Conservation (phyloP, 2,888 invertebrate species). For the Drosophila nr. perissopoda region DNA sequence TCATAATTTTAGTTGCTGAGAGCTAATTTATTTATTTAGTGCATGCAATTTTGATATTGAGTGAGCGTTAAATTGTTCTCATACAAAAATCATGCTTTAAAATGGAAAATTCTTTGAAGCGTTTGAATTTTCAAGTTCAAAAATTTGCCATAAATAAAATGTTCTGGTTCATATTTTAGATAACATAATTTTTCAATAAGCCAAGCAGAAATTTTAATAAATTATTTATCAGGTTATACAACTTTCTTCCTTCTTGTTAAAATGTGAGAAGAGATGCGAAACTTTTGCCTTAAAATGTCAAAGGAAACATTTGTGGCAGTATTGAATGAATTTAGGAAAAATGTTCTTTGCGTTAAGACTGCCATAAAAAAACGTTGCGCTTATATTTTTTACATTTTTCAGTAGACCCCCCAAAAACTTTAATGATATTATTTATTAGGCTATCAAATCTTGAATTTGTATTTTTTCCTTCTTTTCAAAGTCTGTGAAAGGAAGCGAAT, state of each 20-base stretch:
- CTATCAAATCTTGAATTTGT: not conserved
- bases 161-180: not conserved
- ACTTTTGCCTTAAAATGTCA: not conserved
- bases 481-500: not conserved
- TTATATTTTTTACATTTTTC: not conserved
- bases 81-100: not conserved
- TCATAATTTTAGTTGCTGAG: slow-evolving; percentile 15
- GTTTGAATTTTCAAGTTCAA: not conserved
- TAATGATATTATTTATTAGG: not conserved
- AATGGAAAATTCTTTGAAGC: not conserved
- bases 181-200: not conserved
- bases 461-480: not conserved
- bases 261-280: not conserved
- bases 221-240: not conserved
- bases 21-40: slow-evolving; percentile 27
- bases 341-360: not conserved
- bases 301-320: not conserved
- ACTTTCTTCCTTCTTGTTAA: not conserved
- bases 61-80: slow-evolving; percentile 2
- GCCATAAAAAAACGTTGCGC: not conserved
- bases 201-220: not conserved
- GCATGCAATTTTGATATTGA: slow-evolving; percentile 18
- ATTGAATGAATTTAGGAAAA: not conserved
- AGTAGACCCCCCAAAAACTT: not conserved
- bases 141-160: not conserved